Evolutionary conservation across 2,888 invertebrate genomes (phyloP), one percentile per base, ranked within the genome.

Genomic region (Drosophila mimica): DNA sequence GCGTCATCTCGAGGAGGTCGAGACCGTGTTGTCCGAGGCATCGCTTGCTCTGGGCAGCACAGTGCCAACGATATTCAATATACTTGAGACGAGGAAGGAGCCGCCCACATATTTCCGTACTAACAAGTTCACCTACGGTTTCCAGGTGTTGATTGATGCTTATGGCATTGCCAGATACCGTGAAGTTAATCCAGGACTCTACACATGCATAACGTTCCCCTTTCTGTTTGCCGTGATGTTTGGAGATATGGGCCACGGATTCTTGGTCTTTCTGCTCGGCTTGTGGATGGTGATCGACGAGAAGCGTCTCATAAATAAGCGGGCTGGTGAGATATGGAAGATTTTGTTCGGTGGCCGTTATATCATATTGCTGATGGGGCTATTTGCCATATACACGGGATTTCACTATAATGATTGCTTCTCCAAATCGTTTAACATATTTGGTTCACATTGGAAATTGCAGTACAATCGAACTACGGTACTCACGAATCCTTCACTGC

Each of bases 311-410:
- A 91, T 93, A 33, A 95, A 95, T 91, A 96, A 95, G 82, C 94
- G 95, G 11, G 95, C 93, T 88, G 96, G 95, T 91, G 97, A 98
- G 96, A 99, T 99, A 79, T 98, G 98, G 97, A 97, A 96, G 92
- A 99, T 98, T 82, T 98, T 99, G 94, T 99, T 99, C 93, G 97
- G 97, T 75, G 99, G 99, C 4, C 97, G 99, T 54, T 99, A 99
- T 94, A 98, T 99, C 75, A 97, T 99, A 56, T 94, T 99, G 36
- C 94, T 99, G 61, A 99, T 99, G 99, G 99, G 99, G 0, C 79
- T 97, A 28, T 99, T 99, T 94, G 99, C 99, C 0, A 96, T 99
- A 94, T 99, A 99, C 94, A 99, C 99, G 15, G 99, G 99, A 0
- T 92, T 99, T 38, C 97, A 99, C 76, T 99, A 99, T 94, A 99